A percentile compares a stretch with the other conserved stretches of the same genome.
phyloP scores from a whole-genome alignment of 2,797 vertebrate species.

The Phalanger gymnotis region DNA sequence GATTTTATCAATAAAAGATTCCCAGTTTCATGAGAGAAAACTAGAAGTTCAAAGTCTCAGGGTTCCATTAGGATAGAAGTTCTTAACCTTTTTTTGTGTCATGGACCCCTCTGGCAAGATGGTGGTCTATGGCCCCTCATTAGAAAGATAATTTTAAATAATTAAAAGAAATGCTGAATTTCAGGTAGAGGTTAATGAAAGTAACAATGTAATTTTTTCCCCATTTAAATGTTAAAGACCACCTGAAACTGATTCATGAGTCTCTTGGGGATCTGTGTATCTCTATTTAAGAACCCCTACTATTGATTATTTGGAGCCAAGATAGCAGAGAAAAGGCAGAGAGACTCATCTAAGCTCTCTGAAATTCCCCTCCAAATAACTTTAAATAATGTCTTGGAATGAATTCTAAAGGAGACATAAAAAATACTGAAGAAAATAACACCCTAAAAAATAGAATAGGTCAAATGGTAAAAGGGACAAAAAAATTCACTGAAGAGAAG shows the following conservation, averaged over 20 bases:
- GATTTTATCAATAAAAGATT: conserved; percentile 34
- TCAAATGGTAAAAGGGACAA: no score
- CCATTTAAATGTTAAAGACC: background rate
- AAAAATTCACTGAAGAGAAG: no score
- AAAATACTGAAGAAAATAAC: no score
- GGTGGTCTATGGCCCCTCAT: background rate
- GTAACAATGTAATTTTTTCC: background rate
- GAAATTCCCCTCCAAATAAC: background rate
- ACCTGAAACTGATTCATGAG: background rate
- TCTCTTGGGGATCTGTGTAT: background rate
- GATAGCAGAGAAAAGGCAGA: background rate
- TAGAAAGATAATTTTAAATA: background rate
- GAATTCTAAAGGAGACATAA: background rate
- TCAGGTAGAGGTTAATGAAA: background rate
- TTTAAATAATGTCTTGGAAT: background rate
- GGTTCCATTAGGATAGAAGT: background rate
- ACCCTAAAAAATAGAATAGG: no score
- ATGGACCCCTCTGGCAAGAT: no score
- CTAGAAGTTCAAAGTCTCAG: background rate
- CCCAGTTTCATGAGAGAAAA: conserved; percentile 24
- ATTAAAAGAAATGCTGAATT: background rate
- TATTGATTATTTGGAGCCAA: background rate
- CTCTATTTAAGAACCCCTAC: background rate
- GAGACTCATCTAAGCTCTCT: background rate
- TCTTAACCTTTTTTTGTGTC: background rate